Evolutionary conservation across 2,113 vertebrate genomes (phyloP), one percentile per base, ranked within the genome.

Genomic region (Lasiurus cinereus): DNA sequence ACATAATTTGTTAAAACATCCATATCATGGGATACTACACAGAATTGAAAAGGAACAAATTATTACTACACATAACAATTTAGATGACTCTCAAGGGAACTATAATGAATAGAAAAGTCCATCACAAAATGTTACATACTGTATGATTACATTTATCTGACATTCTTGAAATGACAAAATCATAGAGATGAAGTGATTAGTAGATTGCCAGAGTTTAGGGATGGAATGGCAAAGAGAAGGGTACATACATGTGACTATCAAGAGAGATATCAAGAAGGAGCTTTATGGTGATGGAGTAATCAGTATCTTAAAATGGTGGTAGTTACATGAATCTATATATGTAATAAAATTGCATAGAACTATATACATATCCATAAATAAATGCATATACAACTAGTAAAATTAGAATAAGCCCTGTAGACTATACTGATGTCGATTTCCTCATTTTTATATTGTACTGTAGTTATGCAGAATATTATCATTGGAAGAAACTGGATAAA

Each of bases 161-260:
- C 27, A 62, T 93, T 85, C 36, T 91, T 73, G 54, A 70, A 95
- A 29, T 89, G 31, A 66, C 11, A 78, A 64, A 78, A 88, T 67
- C 29, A n/a, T 46, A 59, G 27, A 16, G 22, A 31, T 69, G 36
- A 83, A 50, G n/a, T 72, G 2, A 76, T 82, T 22, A 91, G 29
- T 82, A 22, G 4, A 52, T 89, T 31, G 9, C 8, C 6, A 29
- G 13, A 11, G 8, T 1, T 88, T 64, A 66, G 24, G 64, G 11
- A 0, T 52, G 12, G 56, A 67, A 16, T 59, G 6, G 0, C 21
- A 18, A 15, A n/a, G 24, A 56, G 15, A 52, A 52, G 66, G 4
- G 15, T 24, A 6, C 15, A 1, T 24, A 6, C 15, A 1, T 72
- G 14, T 76, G 46, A 4, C 50, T 50, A 3, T 74, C 6, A 31